A percentile compares a stretch with the other conserved stretches of the same genome.
Conservation (phyloP, 2,113 vertebrate species). For the Sarotherodon lohbergeri region DNA sequence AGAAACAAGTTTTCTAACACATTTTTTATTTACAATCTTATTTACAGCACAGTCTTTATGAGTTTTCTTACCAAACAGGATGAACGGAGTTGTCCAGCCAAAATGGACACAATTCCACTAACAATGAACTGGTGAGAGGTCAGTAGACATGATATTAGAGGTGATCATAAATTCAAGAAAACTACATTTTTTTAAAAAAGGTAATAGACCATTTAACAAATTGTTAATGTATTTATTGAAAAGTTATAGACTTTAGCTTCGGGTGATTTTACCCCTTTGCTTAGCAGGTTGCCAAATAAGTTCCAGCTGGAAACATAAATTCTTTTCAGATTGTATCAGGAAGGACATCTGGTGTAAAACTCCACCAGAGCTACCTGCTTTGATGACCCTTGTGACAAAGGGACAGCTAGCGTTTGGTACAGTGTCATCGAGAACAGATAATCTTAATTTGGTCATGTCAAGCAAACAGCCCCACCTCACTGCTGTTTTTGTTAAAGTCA, state of each 20-base stretch:
- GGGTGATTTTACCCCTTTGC: not conserved
- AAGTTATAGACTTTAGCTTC: not conserved
- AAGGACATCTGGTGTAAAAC: not conserved
- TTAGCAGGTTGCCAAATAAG: not conserved
- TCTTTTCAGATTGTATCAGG: accelerated
- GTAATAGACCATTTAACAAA: not conserved
- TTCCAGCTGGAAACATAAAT: not conserved
- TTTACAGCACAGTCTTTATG: not conserved
- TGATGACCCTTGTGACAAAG: not conserved
- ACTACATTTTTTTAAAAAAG: accelerated
- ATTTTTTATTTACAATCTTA: not conserved
- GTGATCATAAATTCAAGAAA: not conserved
- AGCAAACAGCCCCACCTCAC: not conserved
- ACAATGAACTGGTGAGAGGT: conserved; percentile 35
- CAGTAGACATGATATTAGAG: not conserved
- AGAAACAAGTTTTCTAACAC: not conserved
- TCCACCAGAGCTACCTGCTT: not conserved
- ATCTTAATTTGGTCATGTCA: not conserved
- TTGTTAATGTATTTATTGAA: accelerated
- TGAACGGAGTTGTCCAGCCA: conserved; percentile 42
- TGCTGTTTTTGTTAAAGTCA: not conserved
- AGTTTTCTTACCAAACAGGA: conserved; percentile 37
- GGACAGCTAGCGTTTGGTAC: not conserved
- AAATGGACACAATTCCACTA: conserved; percentile 46
- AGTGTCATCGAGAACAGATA: not conserved